These are phyloP conservation scores for Autographa gamma DNA, from an alignment of 2,888 invertebrate species.

Conservation along the genomic window DNA sequence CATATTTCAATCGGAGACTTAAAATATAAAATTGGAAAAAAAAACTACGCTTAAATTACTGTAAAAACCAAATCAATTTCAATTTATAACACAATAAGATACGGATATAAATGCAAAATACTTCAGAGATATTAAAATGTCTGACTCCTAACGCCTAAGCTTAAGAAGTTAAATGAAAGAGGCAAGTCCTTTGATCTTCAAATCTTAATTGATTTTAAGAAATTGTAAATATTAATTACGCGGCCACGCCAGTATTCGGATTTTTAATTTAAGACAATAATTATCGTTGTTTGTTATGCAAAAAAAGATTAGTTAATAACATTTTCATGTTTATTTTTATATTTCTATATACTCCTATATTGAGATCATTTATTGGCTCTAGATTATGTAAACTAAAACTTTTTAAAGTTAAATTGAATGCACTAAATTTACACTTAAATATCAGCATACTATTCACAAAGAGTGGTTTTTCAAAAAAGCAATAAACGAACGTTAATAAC, in stretches of 20 bases:
- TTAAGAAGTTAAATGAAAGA: conserved; percentile 66
- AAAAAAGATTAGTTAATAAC: background rate
- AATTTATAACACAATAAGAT: conserved; percentile 22
- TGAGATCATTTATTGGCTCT: too few species aligned
- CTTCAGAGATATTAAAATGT: conserved; percentile 24
- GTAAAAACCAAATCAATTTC: conserved; percentile 33
- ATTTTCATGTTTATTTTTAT: background rate
- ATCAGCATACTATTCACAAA: background rate
- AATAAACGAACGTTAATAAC: conserved; percentile 2
- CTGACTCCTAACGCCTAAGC: conserved; percentile 53
- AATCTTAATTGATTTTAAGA: conserved; percentile 70
- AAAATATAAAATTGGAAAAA: conserved; percentile 24
- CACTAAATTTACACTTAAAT: background rate
- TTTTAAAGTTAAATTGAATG: background rate
- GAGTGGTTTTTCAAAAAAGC: background rate
- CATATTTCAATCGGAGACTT: conserved; percentile 19
- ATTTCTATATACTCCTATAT: too few species aligned
- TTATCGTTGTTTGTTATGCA: conserved; percentile 38
- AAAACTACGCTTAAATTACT: conserved; percentile 20
- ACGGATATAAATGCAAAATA: conserved; percentile 9
- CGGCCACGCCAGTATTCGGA: conserved; percentile 53
- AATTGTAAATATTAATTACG: conserved; percentile 64
- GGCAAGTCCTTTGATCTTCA: conserved; percentile 67
- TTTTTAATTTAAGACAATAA: conserved; percentile 62
- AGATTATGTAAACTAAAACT: too few species aligned